phyloP scores from a whole-genome alignment of 2,888 invertebrate genomes.

The Spicauda simplicius region DNA sequence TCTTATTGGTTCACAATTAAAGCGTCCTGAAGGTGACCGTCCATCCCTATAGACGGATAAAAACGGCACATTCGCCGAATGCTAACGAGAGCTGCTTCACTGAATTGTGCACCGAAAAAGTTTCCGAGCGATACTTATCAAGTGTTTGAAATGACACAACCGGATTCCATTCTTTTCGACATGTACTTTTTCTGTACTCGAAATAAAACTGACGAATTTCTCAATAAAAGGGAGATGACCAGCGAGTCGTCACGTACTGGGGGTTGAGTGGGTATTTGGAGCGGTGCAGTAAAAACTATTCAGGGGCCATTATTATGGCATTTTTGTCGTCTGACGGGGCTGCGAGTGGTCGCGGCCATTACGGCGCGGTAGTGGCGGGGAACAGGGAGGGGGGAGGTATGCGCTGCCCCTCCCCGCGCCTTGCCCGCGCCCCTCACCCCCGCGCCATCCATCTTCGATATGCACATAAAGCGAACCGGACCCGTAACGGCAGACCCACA shows the following conservation, averaged over 20 bases:
- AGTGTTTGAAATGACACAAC: constrained; percentile 85
- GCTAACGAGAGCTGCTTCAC: constrained; percentile 73
- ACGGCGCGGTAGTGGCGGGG: constrained; percentile 54
- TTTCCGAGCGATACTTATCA: constrained; percentile 79
- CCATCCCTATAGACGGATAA: constrained; percentile 67
- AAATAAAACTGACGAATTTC: constrained; percentile 84
- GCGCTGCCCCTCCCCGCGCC: constrained; percentile 49
- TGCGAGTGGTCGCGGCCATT: constrained; percentile 80
- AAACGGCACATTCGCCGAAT: constrained; percentile 77
- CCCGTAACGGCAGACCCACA: constrained; percentile 81
- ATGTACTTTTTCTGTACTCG: constrained; percentile 67
- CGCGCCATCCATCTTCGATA: constrained; percentile 82
- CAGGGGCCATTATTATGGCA: constrained; percentile 84
- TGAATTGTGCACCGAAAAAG: constrained; percentile 77
- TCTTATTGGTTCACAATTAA: constrained; percentile 80
- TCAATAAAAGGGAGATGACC: constrained; percentile 84
- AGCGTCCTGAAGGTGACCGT: constrained; percentile 80
- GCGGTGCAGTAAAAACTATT: constrained; percentile 83
- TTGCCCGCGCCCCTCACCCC: constrained; percentile 39
- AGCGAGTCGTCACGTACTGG: constrained; percentile 78
- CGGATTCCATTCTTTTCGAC: constrained; percentile 74
- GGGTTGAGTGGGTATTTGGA: constrained; percentile 78
- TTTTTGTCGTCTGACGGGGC: constrained; percentile 85
- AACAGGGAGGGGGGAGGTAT: constrained; percentile 53
- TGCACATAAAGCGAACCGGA: constrained; percentile 83